These are phyloP conservation scores for Corythornis madagascariensis DNA, from an alignment of 2,113 vertebrate genomes.

Conservation along the genomic window DNA sequence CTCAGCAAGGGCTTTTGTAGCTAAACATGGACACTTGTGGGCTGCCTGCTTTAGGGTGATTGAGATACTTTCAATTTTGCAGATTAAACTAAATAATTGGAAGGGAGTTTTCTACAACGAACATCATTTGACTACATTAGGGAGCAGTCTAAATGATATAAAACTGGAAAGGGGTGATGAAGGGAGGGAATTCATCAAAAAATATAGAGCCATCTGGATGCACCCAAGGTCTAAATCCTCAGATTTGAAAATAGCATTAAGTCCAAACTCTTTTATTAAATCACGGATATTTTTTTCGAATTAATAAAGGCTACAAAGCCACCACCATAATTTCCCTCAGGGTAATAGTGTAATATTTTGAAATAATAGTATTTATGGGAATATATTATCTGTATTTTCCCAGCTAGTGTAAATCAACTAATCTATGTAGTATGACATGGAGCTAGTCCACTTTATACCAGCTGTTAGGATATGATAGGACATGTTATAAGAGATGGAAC, in stretches of 20 bases:
- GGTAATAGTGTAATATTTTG: background rate
- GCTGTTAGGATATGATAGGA: background rate
- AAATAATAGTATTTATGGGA: conserved; percentile 1
- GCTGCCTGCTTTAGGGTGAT: background rate
- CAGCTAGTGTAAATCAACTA: background rate
- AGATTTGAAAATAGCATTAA: background rate
- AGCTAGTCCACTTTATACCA: background rate
- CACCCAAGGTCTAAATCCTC: background rate
- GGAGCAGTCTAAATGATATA: background rate
- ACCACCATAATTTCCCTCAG: background rate
- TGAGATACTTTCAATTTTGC: background rate
- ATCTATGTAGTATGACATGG: background rate
- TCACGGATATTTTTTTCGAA: background rate
- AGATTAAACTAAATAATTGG: background rate
- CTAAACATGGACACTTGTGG: background rate
- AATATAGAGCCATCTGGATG: background rate
- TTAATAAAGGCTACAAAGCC: background rate
- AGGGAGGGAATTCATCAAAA: background rate
- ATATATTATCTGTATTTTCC: background rate
- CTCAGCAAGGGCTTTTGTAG: background rate
- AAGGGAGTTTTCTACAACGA: background rate
- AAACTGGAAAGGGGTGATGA: background rate
- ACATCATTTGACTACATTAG: background rate
- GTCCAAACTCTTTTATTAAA: conserved; percentile 14
- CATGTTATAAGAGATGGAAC: background rate